Evolutionary conservation across 2,888 invertebrate species (phyloP).

Genomic region (Xestia ashworthii): DNA sequence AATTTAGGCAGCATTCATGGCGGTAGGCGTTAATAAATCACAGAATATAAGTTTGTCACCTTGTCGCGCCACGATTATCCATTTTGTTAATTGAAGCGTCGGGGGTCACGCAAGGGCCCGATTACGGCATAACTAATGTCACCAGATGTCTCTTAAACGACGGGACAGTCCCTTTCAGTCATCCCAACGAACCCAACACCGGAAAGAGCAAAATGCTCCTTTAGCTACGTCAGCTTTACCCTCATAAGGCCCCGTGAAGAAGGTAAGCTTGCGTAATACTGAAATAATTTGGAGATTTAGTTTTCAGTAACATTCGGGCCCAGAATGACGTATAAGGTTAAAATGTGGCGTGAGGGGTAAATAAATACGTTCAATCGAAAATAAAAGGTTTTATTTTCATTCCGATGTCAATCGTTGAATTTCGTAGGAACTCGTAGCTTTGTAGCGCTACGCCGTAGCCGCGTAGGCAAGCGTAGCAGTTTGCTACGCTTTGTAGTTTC

Average conservation of each 20-base stretch:
- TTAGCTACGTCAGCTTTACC: constrained; percentile 60
- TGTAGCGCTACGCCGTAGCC: constrained; percentile 14
- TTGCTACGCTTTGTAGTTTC: constrained; percentile 19
- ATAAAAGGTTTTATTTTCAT: constrained; percentile 24
- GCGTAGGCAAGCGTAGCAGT: constrained; percentile 37
- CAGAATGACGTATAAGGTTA: constrained; percentile 35
- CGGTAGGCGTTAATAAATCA: constrained; percentile 68
- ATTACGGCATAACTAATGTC: constrained; percentile 72
- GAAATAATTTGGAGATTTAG: constrained; percentile 60
- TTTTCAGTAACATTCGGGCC: constrained; percentile 45
- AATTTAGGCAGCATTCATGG: constrained; percentile 56
- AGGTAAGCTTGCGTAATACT: constrained; percentile 60
- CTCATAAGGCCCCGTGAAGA: constrained; percentile 61
- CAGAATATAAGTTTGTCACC: constrained; percentile 78
- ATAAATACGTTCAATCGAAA: constrained; percentile 22
- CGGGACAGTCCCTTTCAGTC: constrained; percentile 58
- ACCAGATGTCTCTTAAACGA: constrained; percentile 55
- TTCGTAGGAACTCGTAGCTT: constrained; percentile 42
- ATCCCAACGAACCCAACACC: constrained; percentile 37
- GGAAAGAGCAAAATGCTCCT: constrained; percentile 57
- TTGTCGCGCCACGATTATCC: constrained; percentile 79
- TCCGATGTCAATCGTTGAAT: constrained; percentile 20
- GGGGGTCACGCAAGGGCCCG: constrained; percentile 81
- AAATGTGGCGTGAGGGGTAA: constrained; percentile 23
- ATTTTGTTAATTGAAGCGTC: constrained; percentile 86